Evolutionary conservation across 30 jellyfish, hydroid and myxozoan genomes (phyloP).

Genomic region (Hydractinia symbiolongicarpus): DNA sequence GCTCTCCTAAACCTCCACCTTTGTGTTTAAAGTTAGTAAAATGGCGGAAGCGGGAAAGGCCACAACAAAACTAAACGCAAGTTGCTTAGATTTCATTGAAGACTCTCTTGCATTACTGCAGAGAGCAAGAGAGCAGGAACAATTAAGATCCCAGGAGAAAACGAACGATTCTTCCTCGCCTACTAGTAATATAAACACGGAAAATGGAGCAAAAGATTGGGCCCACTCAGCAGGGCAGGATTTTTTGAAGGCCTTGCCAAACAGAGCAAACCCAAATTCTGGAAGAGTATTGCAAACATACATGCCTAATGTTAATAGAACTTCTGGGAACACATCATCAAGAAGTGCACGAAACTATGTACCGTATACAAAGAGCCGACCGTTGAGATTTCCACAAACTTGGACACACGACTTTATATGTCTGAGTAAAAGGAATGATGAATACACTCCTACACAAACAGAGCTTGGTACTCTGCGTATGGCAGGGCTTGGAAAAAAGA

Average conservation of each 20-base stretch:
- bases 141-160: neutral
- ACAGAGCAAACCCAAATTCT: neutral
- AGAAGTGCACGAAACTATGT: no score
- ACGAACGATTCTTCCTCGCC: neutral
- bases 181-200: neutral
- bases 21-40: no score
- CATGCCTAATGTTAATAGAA: slow-evolving; percentile 7
- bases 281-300: slow-evolving; percentile 12
- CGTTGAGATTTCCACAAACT: slow-evolving; percentile 8
- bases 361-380: no score
- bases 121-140: neutral
- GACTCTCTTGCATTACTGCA: no score
- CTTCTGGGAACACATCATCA: neutral
- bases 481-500: slow-evolving; percentile 35
- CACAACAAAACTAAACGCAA: no score
- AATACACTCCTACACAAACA: slow-evolving; percentile 14
- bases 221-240: neutral
- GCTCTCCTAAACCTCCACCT: no score
- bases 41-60: no score
- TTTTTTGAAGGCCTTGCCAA: neutral
- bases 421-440: slow-evolving; percentile 1
- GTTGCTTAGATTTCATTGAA: no score
- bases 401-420: slow-evolving; percentile 33
- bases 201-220: neutral
- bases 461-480: neutral